Evolutionary conservation across 2,797 vertebrate species (phyloP).

Genomic region (Momotus momota): DNA sequence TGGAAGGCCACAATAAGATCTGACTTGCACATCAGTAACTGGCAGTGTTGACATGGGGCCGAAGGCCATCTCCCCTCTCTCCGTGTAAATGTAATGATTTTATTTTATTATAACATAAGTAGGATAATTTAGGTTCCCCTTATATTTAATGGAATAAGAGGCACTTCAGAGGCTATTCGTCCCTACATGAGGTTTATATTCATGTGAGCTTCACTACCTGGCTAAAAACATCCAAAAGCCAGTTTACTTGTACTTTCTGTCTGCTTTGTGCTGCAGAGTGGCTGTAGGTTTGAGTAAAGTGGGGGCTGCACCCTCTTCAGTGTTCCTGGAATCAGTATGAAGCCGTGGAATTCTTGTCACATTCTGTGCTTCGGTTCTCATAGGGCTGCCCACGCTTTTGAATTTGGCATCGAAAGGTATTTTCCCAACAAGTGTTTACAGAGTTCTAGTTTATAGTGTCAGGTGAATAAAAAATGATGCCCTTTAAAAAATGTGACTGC

Average conservation of each 20-base stretch:
- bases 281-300: accelerated
- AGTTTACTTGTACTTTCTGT: not conserved
- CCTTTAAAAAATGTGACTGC: not conserved
- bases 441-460: not conserved
- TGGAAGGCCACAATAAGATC: too few relatives aligned
- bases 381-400: not conserved
- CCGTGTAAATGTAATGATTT: not conserved
- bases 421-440: not conserved
- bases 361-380: not conserved
- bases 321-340: not conserved
- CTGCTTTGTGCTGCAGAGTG: not conserved
- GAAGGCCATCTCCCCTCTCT: not conserved
- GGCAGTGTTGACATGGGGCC: not conserved
- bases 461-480: not conserved
- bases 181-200: not conserved
- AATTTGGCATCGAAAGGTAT: not conserved
- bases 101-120: not conserved
- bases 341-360: not conserved
- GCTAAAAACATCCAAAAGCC: not conserved
- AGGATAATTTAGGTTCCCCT: not conserved
- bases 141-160: not conserved
- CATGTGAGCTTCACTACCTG: not conserved
- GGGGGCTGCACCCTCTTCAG: not conserved
- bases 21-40: too few relatives aligned
- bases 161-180: not conserved